Percentiles rank a stretch among this genome's conserved stretches.
Evolutionary conservation across 2,113 vertebrate species (phyloP).

Genomic region (Callospermophilus lateralis): DNA sequence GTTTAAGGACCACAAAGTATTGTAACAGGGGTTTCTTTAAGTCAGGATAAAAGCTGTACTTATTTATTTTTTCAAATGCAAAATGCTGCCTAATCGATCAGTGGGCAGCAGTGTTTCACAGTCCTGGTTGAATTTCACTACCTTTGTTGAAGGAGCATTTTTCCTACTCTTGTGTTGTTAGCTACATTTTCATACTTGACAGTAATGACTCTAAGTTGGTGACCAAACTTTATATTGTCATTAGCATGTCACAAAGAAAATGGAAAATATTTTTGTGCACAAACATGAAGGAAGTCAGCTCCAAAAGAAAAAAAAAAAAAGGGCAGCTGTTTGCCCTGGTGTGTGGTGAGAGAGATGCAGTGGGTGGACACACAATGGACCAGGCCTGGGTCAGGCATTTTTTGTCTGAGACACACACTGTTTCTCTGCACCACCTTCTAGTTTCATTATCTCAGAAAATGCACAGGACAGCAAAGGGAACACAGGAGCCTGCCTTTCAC

Average conservation of each 20-base stretch:
- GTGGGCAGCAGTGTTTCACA: background rate
- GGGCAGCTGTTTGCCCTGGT: background rate
- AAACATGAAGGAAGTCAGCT: background rate
- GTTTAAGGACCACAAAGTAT: background rate
- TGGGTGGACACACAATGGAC: background rate
- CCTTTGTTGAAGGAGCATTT: background rate
- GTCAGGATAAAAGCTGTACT: background rate
- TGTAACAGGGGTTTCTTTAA: background rate
- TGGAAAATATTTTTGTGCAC: background rate
- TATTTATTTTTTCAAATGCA: background rate
- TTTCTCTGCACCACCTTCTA: background rate
- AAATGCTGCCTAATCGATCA: background rate
- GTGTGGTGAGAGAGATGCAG: rapidly evolving
- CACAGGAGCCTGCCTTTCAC: background rate
- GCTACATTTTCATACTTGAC: background rate
- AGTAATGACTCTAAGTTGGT: background rate
- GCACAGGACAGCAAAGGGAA: background rate
- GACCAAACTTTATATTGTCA: background rate
- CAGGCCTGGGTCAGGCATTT: background rate
- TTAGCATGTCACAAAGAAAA: background rate
- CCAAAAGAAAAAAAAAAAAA: background rate
- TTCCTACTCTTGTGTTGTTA: background rate
- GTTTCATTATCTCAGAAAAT: background rate
- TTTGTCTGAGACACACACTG: background rate
- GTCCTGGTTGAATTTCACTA: background rate